Evolutionary conservation across 2,797 vertebrate genomes (phyloP).

Genomic region (Anguilla anguilla): DNA sequence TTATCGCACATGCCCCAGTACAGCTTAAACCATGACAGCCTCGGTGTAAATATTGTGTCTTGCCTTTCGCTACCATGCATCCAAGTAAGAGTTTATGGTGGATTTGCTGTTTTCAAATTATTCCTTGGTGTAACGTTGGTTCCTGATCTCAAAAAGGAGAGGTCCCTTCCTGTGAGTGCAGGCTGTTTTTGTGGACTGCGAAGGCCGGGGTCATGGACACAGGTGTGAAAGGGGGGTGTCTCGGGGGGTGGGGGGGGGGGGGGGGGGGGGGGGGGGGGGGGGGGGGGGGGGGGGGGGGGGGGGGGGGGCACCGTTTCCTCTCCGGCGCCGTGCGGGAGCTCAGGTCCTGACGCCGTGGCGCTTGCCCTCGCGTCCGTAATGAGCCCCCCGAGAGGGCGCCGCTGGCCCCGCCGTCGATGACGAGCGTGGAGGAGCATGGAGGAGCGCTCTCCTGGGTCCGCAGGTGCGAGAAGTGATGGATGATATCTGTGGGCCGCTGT

Average conservation of each 20-base stretch:
- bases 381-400: neutral
- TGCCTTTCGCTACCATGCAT: neutral
- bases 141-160: no score
- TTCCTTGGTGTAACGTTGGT: neutral
- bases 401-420: neutral
- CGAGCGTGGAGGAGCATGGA: neutral
- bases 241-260: neutral
- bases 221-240: neutral
- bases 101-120: neutral
- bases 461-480: slow-evolving; percentile 14
- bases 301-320: neutral
- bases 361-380: neutral
- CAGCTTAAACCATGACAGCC: neutral
- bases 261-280: neutral
- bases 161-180: neutral
- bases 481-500: neutral
- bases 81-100: neutral
- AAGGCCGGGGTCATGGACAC: neutral
- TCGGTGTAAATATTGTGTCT: neutral
- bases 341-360: neutral
- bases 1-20: neutral
- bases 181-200: neutral
- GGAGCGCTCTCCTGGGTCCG: neutral
- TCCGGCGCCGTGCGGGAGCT: neutral
- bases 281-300: neutral